Conservation (phyloP, 2,888 invertebrate species). For the Stenchaetothrips biformis region DNA sequence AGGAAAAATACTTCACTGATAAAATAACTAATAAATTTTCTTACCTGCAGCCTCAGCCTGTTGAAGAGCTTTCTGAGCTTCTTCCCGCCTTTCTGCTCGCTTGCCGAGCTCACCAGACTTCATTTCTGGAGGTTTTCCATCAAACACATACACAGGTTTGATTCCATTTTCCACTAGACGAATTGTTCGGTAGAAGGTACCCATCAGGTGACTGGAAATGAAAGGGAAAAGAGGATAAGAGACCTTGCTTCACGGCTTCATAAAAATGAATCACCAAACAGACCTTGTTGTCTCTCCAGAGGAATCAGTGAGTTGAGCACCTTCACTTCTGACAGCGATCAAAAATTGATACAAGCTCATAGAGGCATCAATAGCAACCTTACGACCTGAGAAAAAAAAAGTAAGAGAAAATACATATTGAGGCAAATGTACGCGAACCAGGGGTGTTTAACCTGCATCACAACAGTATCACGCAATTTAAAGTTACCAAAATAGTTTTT, state of each 20-base stretch:
- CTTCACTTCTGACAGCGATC: slow-evolving; percentile 93
- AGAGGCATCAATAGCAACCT: slow-evolving; percentile 97
- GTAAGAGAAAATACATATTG: slow-evolving; percentile 24
- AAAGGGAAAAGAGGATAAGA: not conserved
- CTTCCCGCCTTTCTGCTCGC: slow-evolving; percentile 82
- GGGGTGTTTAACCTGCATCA: slow-evolving; percentile 12
- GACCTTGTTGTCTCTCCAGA: slow-evolving; percentile 96
- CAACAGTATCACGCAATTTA: slow-evolving; percentile 11
- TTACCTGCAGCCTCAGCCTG: slow-evolving; percentile 88
- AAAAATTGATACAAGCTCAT: slow-evolving; percentile 99
- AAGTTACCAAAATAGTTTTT: slow-evolving; percentile 91
- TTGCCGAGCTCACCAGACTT: slow-evolving; percentile 90
- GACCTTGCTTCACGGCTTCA: not conserved
- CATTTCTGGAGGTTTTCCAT: slow-evolving; percentile 96
- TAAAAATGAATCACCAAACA: not conserved
- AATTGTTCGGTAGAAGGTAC: slow-evolving; percentile 96
- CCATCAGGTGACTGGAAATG: slow-evolving; percentile 76
- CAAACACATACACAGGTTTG: slow-evolving; percentile 98
- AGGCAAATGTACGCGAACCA: not conserved
- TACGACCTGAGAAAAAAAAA: slow-evolving; percentile 65
- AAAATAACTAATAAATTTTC: not conserved
- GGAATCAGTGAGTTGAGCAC: slow-evolving; percentile 83
- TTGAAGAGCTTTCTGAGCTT: slow-evolving; percentile 88
- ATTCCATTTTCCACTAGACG: slow-evolving; percentile 94
- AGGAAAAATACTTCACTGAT: not conserved